Conservation (phyloP, 2,797 vertebrate genomes). For the Sebastes oblongus region DNA sequence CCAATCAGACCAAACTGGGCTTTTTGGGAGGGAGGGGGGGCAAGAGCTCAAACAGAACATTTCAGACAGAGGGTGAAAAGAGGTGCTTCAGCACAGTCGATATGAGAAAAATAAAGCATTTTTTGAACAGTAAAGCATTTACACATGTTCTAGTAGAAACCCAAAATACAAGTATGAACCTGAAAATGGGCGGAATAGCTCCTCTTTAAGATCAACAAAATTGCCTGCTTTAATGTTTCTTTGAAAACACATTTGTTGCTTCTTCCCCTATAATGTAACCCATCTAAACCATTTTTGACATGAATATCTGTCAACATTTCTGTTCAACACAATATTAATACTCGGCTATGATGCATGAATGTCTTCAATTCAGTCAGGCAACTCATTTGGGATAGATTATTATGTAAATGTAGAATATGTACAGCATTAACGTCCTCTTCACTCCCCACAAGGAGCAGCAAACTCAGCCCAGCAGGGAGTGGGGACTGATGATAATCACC, state of each 20-base stretch:
- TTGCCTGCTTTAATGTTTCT: rapidly evolving
- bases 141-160: too few relatives aligned
- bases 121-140: too few relatives aligned
- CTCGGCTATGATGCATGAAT: not conserved
- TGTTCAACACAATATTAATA: not conserved
- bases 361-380: not conserved
- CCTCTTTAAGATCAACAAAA: not conserved
- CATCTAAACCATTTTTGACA: not conserved
- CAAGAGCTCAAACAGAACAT: too few relatives aligned
- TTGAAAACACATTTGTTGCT: not conserved
- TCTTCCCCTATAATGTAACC: not conserved
- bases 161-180: too few relatives aligned
- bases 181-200: too few relatives aligned
- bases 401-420: constrained; percentile 2
- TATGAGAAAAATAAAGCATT: too few relatives aligned
- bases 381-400: not conserved
- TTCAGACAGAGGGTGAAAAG: too few relatives aligned
- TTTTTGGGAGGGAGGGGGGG: too few relatives aligned
- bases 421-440: not conserved
- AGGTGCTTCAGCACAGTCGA: too few relatives aligned
- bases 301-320: not conserved
- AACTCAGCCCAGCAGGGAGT: constrained; percentile 3
- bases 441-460: not conserved
- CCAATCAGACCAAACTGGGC: too few relatives aligned
- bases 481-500: not conserved